Conservation (phyloP, 2,888 invertebrate species). For the Amiota communis region DNA sequence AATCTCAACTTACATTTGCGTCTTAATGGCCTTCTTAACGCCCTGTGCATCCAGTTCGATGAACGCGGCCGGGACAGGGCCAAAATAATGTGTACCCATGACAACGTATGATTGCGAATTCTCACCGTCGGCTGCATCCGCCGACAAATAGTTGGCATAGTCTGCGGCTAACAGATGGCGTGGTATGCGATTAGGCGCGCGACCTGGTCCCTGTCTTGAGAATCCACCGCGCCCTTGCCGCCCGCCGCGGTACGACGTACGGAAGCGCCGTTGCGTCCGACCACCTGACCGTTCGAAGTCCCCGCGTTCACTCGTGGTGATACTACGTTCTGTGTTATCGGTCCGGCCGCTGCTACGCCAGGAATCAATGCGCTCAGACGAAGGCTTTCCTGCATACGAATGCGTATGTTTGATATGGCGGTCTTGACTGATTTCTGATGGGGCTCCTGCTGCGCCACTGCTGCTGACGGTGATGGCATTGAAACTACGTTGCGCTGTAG, state of each 20-base stretch:
- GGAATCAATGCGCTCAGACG: conserved; percentile 70
- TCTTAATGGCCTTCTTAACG: conserved; percentile 87
- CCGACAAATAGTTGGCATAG: conserved; percentile 66
- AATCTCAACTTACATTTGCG: conserved; percentile 86
- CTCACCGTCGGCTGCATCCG: conserved; percentile 68
- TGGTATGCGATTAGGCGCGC: conserved; percentile 72
- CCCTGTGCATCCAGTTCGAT: conserved; percentile 75
- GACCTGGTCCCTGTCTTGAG: conserved; percentile 72
- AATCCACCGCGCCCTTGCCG: conserved; percentile 73
- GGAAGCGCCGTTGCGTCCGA: conserved; percentile 71
- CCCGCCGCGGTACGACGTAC: conserved; percentile 70
- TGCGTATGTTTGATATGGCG: conserved; percentile 40
- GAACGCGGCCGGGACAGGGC: conserved; percentile 70
- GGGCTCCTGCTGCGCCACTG: conserved; percentile 35
- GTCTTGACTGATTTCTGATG: conserved; percentile 45
- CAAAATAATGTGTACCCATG: conserved; percentile 73
- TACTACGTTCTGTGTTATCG: conserved; percentile 39
- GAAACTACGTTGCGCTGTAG: conserved; percentile 5
- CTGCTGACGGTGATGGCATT: conserved; percentile 27
- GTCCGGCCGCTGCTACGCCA: conserved; percentile 71
- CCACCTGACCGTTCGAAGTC: conserved; percentile 49
- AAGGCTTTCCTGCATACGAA: conserved; percentile 51
- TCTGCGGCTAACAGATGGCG: conserved; percentile 71
- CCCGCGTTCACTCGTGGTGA: conserved; percentile 47
- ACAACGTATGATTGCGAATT: conserved; percentile 69